Conservation (phyloP, 2,888 invertebrate species). For the Harpagoxenus sublaevis region DNA sequence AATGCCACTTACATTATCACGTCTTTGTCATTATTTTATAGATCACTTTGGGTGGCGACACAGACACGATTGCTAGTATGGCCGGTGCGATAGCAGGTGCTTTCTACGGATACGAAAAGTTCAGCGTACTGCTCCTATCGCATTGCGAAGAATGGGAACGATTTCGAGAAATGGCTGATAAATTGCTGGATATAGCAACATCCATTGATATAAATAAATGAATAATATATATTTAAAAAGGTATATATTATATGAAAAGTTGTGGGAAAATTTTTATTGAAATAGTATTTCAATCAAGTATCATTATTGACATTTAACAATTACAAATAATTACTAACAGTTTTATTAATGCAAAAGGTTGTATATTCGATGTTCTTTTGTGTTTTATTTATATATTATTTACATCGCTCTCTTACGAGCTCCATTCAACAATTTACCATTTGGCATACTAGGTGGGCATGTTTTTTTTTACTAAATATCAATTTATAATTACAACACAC, state of each 20-base stretch:
- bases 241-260: conserved; percentile 1
- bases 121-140: conserved; percentile 87
- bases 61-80: conserved; percentile 93
- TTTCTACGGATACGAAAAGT: conserved; percentile 88
- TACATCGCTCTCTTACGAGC: background rate
- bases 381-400: conserved; percentile 12
- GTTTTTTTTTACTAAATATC: conserved; percentile 2
- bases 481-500: conserved; percentile 20
- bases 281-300: background rate
- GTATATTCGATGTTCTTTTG: background rate
- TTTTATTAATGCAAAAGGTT: conserved; percentile 3
- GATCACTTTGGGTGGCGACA: conserved; percentile 92
- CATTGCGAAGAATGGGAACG: conserved; percentile 89
- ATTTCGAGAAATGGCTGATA: conserved; percentile 87
- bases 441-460: background rate
- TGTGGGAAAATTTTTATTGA: background rate
- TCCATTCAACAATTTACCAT: conserved; percentile 11
- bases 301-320: background rate
- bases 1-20: conserved; percentile 16
- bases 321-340: background rate
- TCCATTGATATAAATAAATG: conserved; percentile 15
- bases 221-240: background rate
- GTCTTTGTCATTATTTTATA: conserved; percentile 57
- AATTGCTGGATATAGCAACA: conserved; percentile 82
- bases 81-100: conserved; percentile 91